Evolutionary conservation across 2,888 invertebrate genomes (phyloP), one percentile per base, ranked within the genome.

Genomic region (Homarus gammarus): DNA sequence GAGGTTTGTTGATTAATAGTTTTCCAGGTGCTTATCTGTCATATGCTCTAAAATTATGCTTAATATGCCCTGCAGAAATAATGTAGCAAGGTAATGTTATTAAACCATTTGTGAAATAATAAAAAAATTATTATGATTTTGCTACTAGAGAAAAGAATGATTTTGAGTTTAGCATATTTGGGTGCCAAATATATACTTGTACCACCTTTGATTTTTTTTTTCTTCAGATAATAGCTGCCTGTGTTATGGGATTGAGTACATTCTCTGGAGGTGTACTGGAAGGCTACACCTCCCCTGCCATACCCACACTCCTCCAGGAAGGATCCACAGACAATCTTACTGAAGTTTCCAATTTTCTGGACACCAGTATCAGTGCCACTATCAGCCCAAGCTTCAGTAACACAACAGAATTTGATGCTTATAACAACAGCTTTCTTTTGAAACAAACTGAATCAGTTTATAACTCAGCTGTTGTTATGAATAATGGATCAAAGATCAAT

Each of bases 221-320:
- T 22, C 79, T 89, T 31, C 75, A 89, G 89, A 85, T 89, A 22
- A 49, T 89, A 33, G 89, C 81, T 73, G 75, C 89, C 38, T 75
- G 79, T 85, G 89, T 85, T 22, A 82, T 89, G 79, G 64, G 79
- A 31, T 56, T 89, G 3, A 85, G 85, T 51, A 85, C 89, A 18
- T 31, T 89, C 31, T 89, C 89, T 31, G 89, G 89, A 33, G 89
- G 89, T 22, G 68, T 64, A 49, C 61, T 89, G 40, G 89, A 89
- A 40, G 89, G 89, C 10, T 89, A 84, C 81, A 85, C 75, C 33
- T 89, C 89, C 36, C 85, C 89, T n/a, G 84, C 89, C 40, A 68
- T 89, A 31, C 89, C 89, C 36, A 85, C 81, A 18, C 79, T 89
- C 31, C 82, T 88, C 3, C 82, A 82, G 22, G 44, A 75, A 33